These are phyloP conservation scores for Rhogogaster chlorosoma DNA, from an alignment of 2,888 invertebrate species.

Conservation along the genomic window DNA sequence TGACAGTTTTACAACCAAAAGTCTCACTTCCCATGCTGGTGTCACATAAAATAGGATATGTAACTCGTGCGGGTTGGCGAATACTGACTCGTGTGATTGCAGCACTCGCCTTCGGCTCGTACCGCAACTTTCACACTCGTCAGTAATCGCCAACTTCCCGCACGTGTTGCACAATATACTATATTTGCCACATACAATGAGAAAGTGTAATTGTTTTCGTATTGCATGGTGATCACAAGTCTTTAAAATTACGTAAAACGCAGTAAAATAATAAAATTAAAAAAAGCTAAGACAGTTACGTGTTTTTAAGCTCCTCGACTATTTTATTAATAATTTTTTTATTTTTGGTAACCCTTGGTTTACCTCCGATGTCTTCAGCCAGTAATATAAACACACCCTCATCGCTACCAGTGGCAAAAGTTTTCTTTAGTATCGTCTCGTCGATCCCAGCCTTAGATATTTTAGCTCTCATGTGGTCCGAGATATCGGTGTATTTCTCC, in stretches of 20 bases:
- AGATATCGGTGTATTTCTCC: slow-evolving; percentile 28
- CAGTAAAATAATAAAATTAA: not conserved
- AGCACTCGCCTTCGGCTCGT: too few relatives aligned
- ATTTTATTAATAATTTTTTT: slow-evolving; percentile 47
- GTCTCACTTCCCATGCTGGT: too few relatives aligned
- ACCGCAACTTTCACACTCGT: too few relatives aligned
- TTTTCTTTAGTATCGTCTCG: slow-evolving; percentile 11
- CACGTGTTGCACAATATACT: too few relatives aligned
- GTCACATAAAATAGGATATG: too few relatives aligned
- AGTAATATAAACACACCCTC: slow-evolving; percentile 49
- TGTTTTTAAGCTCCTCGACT: slow-evolving; percentile 46
- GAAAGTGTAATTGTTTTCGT: not conserved
- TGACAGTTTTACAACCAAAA: too few relatives aligned
- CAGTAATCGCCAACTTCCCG: too few relatives aligned
- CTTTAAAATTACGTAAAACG: not conserved
- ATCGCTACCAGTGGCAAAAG: slow-evolving; percentile 31
- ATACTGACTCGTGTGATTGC: too few relatives aligned
- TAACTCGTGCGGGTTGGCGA: too few relatives aligned
- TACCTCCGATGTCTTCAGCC: slow-evolving; percentile 48
- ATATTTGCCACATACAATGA: too few relatives aligned
- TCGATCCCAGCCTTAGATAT: slow-evolving; percentile 45
- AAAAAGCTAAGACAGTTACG: not conserved
- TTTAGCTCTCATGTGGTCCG: slow-evolving; percentile 45
- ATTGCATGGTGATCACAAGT: not conserved
- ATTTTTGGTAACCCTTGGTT: slow-evolving; percentile 42